Evolutionary conservation across 2,113 vertebrate genomes (phyloP).

Genomic region (Eulemur rufifrons): DNA sequence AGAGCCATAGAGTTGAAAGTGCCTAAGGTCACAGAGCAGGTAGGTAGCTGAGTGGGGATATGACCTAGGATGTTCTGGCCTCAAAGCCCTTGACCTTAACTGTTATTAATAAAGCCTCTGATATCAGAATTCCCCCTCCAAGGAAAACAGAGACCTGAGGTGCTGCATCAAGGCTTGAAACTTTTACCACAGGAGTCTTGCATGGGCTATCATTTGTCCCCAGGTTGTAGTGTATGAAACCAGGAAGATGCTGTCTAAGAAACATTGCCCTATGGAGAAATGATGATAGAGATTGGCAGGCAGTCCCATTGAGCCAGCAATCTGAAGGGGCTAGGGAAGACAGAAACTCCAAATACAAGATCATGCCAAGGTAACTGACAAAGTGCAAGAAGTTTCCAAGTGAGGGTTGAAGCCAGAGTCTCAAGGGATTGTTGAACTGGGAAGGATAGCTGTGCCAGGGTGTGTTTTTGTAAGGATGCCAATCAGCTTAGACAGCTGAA

Average conservation of each 20-base stretch:
- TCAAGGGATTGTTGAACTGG: neutral
- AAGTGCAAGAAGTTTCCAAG: neutral
- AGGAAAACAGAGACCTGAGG: neutral
- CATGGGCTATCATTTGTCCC: neutral
- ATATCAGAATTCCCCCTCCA: neutral
- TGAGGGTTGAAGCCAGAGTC: neutral
- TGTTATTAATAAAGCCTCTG: neutral
- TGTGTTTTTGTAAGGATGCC: neutral
- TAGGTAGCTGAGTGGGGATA: neutral
- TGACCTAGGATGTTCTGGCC: neutral
- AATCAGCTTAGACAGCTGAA: neutral
- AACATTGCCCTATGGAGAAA: neutral
- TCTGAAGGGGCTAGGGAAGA: neutral
- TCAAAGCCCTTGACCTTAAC: neutral
- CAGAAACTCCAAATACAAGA: neutral
- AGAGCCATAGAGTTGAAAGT: neutral
- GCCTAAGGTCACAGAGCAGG: neutral
- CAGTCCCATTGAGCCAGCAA: neutral
- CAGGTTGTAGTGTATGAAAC: neutral
- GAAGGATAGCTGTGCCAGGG: neutral
- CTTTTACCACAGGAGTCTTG: neutral
- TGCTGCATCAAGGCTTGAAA: neutral
- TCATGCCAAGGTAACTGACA: neutral
- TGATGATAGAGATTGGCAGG: neutral
- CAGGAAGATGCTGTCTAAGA: neutral